A percentile compares a stretch with the other conserved stretches of the same genome.
phyloP scores from a whole-genome alignment of 2,113 vertebrate genomes.

The Meleagris gallopavo region DNA sequence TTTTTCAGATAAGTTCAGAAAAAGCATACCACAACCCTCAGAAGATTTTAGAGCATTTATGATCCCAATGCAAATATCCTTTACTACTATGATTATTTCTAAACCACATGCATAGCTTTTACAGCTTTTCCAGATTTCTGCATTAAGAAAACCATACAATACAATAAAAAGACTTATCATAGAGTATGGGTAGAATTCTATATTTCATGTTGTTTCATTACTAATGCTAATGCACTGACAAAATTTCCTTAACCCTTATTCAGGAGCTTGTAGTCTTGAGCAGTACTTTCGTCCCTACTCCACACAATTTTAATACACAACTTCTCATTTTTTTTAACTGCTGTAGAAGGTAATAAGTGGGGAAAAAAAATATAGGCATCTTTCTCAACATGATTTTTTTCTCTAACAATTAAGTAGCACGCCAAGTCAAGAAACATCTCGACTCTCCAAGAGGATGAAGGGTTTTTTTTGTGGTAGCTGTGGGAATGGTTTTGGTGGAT shows the following conservation, averaged over 20 bases:
- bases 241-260: neutral
- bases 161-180: neutral
- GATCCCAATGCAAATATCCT: neutral
- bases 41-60: neutral
- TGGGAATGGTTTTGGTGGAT: neutral
- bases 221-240: neutral
- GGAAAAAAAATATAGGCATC: neutral
- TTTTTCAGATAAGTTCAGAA: neutral
- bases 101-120: neutral
- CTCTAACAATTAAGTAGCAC: neutral
- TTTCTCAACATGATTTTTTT: neutral
- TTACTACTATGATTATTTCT: neutral
- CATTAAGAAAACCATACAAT: neutral
- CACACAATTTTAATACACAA: neutral
- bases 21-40: neutral
- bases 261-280: neutral
- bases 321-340: neutral
- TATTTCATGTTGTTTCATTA: neutral
- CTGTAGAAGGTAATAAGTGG: neutral
- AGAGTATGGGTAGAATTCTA: neutral
- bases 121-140: neutral
- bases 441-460: neutral
- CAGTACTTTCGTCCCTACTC: neutral
- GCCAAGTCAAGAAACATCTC: neutral
- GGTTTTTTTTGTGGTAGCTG: neutral